Percentiles rank a stretch among this genome's conserved stretches.
phyloP scores from a whole-genome alignment of 1,140 invertebrate genomes.

The Drosophila lacertosa region DNA sequence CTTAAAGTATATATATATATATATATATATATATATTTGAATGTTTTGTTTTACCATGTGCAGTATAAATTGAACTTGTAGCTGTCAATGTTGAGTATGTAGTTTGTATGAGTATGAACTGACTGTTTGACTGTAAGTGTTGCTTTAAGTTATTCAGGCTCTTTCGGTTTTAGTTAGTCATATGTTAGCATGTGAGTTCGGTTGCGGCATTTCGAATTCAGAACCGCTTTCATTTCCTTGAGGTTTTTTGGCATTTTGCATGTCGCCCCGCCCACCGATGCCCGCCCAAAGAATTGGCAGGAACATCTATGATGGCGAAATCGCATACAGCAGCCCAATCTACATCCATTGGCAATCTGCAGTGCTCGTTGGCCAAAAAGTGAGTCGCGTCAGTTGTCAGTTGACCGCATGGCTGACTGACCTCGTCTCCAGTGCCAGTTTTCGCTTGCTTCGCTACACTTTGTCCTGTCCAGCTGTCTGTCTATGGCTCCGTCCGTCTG shows the following conservation, averaged over 20 bases:
- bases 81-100: too few species aligned
- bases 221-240: conserved; percentile 1
- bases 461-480: not conserved
- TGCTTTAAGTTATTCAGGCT: too few species aligned
- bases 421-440: conserved; percentile 31
- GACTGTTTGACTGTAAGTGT: too few species aligned
- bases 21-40: too few species aligned
- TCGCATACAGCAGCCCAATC: conserved; percentile 1
- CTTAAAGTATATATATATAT: too few species aligned
- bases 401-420: conserved; percentile 45
- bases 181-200: not conserved
- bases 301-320: conserved; percentile 3
- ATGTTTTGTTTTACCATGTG: too few species aligned
- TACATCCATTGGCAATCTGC: conserved; percentile 21
- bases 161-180: too few species aligned
- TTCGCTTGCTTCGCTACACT: conserved; percentile 15
- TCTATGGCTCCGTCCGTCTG: not conserved
- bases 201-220: not conserved
- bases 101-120: too few species aligned
- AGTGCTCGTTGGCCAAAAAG: conserved; percentile 19
- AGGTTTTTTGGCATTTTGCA: not conserved
- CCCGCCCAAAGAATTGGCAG: not conserved
- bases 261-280: too few species aligned
- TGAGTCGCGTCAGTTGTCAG: conserved; percentile 33
- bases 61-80: too few species aligned